These are phyloP conservation scores for Macrotus californicus DNA, from an alignment of 2,113 vertebrate species.

Conservation along the genomic window DNA sequence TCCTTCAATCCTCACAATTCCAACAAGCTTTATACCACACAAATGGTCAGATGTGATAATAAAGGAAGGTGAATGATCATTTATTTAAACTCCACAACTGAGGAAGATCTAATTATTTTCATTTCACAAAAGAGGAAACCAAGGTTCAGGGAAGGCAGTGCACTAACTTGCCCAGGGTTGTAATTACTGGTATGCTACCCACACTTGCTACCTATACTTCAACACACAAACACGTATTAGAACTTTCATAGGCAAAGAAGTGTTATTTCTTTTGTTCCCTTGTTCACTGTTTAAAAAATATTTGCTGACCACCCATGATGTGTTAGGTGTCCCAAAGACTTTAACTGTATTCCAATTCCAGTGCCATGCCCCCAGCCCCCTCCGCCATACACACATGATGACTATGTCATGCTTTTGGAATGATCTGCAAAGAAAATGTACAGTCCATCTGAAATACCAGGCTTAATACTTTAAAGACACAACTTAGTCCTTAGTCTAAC, in stretches of 20 bases:
- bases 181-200: not conserved
- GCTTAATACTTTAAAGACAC: not conserved
- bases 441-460: not conserved
- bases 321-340: not conserved
- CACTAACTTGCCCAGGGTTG: not conserved
- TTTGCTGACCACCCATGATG: not conserved
- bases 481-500: not conserved
- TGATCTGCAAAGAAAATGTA: slow-evolving; percentile 18
- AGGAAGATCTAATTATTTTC: not conserved
- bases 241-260: not conserved
- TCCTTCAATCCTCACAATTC: not conserved
- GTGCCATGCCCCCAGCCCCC: no score
- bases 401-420: not conserved
- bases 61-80: not conserved
- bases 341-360: not conserved
- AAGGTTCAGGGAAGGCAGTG: not conserved
- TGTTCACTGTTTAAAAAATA: not conserved
- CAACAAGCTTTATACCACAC: not conserved
- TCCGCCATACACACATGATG: not conserved
- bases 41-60: not conserved
- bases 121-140: not conserved
- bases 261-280: not conserved
- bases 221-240: not conserved
- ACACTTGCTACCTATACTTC: not conserved
- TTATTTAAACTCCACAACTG: not conserved